Base-by-base conservation (phyloP, 2,113 vertebrate genomes). In the Picathartes gymnocephalus region DNA sequence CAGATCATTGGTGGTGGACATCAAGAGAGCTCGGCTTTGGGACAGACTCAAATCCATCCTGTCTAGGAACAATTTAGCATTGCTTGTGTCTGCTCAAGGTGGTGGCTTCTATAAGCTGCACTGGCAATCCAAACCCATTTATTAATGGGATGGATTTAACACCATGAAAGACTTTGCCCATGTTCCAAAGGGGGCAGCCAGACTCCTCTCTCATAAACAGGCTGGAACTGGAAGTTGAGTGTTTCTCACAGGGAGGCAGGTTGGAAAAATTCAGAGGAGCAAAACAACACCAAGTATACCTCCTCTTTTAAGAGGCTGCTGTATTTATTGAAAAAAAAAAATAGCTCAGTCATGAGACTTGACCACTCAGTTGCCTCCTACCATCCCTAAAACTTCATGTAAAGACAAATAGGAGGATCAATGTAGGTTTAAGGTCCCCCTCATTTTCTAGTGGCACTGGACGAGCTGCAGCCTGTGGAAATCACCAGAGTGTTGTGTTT, bases 251-350 rank as follows among this genome's bases (percentile, higher is more conserved):
- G 37, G n/a, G 21, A 74, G 30, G 24, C 21, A 83, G 31, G 60
- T 3, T 71, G 81, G 86, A 74, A 81, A 69, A 71, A 79, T 54
- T 40, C 70, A 61, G 30, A 13, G 25, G 37, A 71, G 5, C 21
- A 72, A 86, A 81, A 4, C 13, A 68, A 22, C 0, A 0, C 57
- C 72, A 84, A 45, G 4, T 44, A 48, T 3, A 11, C 13, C 5
- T 93, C 33, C 28, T 7, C 40, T 71, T 73, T 66, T 60, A 62
- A 50, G 42, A 73, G 25, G 23, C 21, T 76, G 25, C 50, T 69
- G 16, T 51, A 27, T 69, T 72, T 93, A 45, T 65, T 68, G 33
- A 79, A 47, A 0, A 1, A 65, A 40, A 71, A 40, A 74, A 87
- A 25, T 53, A 33, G 2, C 37, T 72, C 53, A 42, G 57, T 54